Evolutionary conservation across 1,140 invertebrate genomes (phyloP).

Genomic region (Camponotus pennsylvanicus): DNA sequence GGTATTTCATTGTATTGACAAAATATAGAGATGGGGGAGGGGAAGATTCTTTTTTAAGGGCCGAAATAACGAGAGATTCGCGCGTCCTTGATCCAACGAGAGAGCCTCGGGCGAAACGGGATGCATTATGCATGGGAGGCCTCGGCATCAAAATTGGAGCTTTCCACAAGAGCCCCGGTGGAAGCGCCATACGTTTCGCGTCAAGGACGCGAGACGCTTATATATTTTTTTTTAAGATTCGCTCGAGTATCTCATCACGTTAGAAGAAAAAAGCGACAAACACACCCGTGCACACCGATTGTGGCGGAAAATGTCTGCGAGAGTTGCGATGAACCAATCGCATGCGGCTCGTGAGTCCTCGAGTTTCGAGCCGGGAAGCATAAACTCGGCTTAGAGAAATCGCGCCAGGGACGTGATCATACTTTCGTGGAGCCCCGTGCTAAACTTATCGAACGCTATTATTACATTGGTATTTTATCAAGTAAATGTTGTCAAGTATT

Average conservation of each 20-base stretch:
- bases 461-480: not conserved
- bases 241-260: not conserved
- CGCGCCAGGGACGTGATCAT: conserved; percentile 81
- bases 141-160: conserved; percentile 43
- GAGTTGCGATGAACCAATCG: conserved; percentile 54
- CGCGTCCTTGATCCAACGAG: conserved; percentile 34
- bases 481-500: not conserved
- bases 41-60: not conserved
- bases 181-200: not conserved
- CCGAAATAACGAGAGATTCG: not conserved
- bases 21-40: not conserved
- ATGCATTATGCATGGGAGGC: conserved; percentile 41
- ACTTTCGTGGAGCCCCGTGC: too few species aligned
- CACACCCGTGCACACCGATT: conserved; percentile 11
- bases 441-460: not conserved
- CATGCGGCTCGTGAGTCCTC: conserved; percentile 31
- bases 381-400: conserved; percentile 85
- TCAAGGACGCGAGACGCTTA: not conserved
- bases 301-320: conserved; percentile 7
- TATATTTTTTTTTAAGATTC: not conserved
- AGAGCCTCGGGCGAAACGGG: conserved; percentile 23
- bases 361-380: conserved; percentile 78
- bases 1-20: not conserved
- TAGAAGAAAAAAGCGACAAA: conserved; percentile 17
- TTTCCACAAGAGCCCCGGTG: not conserved